A percentile compares a stretch with the other conserved stretches of the same genome.
Conservation (phyloP, 2,888 invertebrate species). For the Eupithecia tripunctaria region DNA sequence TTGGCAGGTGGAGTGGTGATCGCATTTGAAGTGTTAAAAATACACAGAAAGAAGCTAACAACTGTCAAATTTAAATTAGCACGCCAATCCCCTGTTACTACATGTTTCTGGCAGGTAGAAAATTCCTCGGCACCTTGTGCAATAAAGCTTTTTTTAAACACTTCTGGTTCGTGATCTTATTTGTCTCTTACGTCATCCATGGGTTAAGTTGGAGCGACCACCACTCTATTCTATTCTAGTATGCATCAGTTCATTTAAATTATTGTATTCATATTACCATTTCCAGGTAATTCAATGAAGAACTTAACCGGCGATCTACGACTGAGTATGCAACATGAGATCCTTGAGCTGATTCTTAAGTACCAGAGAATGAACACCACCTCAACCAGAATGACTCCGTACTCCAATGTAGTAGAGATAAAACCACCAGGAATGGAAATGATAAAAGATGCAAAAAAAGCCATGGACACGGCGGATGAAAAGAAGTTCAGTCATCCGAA, state of each 20-base stretch:
- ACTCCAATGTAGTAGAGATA: slow-evolving; percentile 38
- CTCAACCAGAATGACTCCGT: slow-evolving; percentile 17
- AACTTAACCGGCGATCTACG: slow-evolving; percentile 65
- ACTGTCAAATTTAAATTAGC: no score
- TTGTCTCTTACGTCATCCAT: no score
- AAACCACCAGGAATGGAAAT: slow-evolving; percentile 7
- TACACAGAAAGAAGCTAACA: no score
- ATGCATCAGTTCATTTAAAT: not conserved
- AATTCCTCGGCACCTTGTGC: no score
- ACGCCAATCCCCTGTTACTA: no score
- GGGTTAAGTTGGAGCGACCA: no score
- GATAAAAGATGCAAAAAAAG: slow-evolving; percentile 52
- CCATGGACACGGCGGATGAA: slow-evolving; percentile 42
- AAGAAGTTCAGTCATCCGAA: slow-evolving; percentile 54
- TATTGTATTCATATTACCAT: not conserved
- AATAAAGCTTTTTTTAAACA: no score
- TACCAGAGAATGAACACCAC: slow-evolving; percentile 55
- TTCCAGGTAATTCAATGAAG: slow-evolving; percentile 62
- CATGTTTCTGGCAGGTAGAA: no score
- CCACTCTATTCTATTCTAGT: no score
- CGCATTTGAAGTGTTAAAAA: no score
- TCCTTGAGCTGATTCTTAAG: slow-evolving; percentile 70
- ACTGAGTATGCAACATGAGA: slow-evolving; percentile 72
- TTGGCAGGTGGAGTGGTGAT: no score
- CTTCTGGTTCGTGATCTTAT: no score